Evolutionary conservation across 2,888 invertebrate genomes (phyloP).

Genomic region (Sycophila texana): DNA sequence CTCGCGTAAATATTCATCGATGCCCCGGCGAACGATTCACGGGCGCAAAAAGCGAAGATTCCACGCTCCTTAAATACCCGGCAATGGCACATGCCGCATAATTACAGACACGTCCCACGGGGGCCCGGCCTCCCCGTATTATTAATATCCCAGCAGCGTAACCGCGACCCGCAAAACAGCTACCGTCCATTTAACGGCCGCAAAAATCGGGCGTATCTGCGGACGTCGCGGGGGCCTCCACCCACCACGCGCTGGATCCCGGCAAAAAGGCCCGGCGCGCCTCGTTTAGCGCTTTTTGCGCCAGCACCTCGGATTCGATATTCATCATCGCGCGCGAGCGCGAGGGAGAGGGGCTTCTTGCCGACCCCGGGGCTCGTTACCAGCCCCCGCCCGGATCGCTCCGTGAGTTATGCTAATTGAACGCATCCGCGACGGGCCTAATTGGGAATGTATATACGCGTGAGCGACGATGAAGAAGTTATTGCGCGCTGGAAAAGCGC

Average conservation of each 20-base stretch:
- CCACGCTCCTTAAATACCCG: no score
- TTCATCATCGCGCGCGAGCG: constrained; percentile 39
- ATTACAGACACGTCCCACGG: no score
- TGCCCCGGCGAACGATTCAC: no score
- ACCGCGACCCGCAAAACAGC: not conserved
- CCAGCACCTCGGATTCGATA: constrained; percentile 25
- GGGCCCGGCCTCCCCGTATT: not conserved
- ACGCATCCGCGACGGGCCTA: constrained; percentile 63
- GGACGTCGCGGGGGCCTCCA: not conserved
- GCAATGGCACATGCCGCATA: no score
- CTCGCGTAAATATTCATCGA: no score
- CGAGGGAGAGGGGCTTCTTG: constrained; percentile 2
- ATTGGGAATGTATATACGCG: constrained; percentile 63
- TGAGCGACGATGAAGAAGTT: constrained; percentile 32
- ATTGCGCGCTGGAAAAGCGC: constrained; percentile 14
- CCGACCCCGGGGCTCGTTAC: constrained; percentile 40
- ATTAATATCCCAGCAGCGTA: constrained; percentile 2
- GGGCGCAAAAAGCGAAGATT: no score
- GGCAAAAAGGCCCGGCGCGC: not conserved
- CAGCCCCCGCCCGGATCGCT: constrained; percentile 46
- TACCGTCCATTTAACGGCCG: not conserved
- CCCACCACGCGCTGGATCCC: not conserved
- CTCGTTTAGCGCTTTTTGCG: constrained; percentile 47
- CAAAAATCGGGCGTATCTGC: not conserved
- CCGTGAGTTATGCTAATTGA: constrained; percentile 73